phyloP scores from a whole-genome alignment of 2,888 invertebrate genomes.

The Chrysomela aeneicollis region DNA sequence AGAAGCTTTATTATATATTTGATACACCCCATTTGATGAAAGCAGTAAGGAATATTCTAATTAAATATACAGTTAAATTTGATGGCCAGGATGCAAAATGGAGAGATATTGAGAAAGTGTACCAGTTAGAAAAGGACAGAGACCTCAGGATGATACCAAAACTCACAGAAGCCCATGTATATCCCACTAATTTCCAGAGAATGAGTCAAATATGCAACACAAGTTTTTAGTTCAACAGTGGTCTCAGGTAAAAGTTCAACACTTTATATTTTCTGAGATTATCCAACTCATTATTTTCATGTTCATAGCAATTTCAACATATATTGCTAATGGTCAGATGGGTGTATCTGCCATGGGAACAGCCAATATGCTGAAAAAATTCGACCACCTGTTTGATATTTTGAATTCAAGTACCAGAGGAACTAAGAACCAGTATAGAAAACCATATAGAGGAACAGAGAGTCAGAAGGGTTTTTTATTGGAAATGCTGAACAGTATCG shows the following conservation, averaged over 20 bases:
- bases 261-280: background rate
- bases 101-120: background rate
- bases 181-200: constrained; percentile 38
- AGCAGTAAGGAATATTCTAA: constrained; percentile 5
- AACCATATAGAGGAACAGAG: background rate
- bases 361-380: background rate
- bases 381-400: background rate
- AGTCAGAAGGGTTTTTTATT: constrained; percentile 7
- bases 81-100: constrained; percentile 5
- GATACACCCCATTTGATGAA: no score
- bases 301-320: constrained; percentile 13
- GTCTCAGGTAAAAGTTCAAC: background rate
- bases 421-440: background rate
- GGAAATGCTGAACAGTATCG: constrained; percentile 1
- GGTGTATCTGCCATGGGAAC: background rate
- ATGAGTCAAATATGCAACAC: constrained; percentile 41
- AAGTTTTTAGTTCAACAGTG: constrained; percentile 31
- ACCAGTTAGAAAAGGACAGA: constrained; percentile 7
- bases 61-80: background rate
- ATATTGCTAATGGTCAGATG: constrained; percentile 1
- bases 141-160: constrained; percentile 13
- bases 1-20: no score
- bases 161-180: constrained; percentile 13
- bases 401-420: background rate
- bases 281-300: background rate